phyloP scores from a whole-genome alignment of 2,113 vertebrate species.

The Pseudois nayaur region DNA sequence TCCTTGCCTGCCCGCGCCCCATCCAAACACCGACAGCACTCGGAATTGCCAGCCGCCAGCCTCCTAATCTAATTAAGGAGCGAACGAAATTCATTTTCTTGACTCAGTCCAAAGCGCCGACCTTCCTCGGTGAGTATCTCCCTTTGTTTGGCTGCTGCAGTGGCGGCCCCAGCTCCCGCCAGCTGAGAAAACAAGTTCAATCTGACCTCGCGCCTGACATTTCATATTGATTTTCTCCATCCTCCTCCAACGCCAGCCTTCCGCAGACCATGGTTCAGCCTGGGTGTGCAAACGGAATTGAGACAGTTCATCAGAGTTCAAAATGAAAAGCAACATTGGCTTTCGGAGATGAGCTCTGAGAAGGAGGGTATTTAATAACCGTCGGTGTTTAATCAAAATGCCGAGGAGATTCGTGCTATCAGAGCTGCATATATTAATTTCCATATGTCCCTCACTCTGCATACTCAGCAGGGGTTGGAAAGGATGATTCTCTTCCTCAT shows the following conservation, averaged over 20 bases:
- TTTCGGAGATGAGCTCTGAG: slow-evolving; percentile 68
- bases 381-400: slow-evolving; percentile 73
- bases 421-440: slow-evolving; percentile 69
- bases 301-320: slow-evolving; percentile 79
- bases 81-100: slow-evolving; percentile 59
- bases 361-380: slow-evolving; percentile 77
- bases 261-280: slow-evolving; percentile 45
- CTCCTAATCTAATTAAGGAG: slow-evolving; percentile 48
- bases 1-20: neutral
- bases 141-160: slow-evolving; percentile 58
- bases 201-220: slow-evolving; percentile 77
- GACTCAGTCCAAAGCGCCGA: neutral
- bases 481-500: neutral
- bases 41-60: neutral
- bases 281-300: slow-evolving; percentile 42
- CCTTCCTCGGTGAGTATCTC: neutral
- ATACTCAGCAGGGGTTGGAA: slow-evolving; percentile 53
- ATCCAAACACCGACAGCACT: neutral
- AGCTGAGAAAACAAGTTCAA: slow-evolving; percentile 35
- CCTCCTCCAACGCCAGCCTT: slow-evolving; percentile 45
- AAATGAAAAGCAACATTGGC: slow-evolving; percentile 75
- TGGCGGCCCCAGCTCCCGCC: neutral
- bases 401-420: slow-evolving; percentile 40
- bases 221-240: slow-evolving; percentile 76
- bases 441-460: slow-evolving; percentile 64